A percentile compares a stretch with the other conserved stretches of the same genome.
phyloP scores from a whole-genome alignment of 2,113 vertebrate genomes.

The Bubalus kerabau region DNA sequence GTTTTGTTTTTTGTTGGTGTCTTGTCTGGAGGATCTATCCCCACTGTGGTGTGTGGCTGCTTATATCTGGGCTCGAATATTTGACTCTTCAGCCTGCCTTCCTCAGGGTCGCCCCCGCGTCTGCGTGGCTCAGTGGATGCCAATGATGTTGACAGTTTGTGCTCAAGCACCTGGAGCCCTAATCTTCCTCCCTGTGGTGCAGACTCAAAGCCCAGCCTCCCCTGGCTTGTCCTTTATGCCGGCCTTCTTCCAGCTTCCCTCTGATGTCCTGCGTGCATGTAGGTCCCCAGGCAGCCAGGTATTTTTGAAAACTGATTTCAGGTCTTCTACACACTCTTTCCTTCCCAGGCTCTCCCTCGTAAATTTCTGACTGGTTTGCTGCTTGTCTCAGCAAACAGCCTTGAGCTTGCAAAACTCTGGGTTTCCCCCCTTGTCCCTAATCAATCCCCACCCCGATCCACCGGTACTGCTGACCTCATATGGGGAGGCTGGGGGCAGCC shows the following conservation, averaged over 20 bases:
- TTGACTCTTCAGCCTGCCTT: not conserved
- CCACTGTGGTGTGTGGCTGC: too few species aligned
- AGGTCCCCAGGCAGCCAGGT: not conserved
- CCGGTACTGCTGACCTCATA: not conserved
- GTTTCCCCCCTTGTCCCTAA: not conserved
- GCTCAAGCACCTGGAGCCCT: fast-evolving
- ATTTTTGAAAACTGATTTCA: not conserved
- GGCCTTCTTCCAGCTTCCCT: not conserved
- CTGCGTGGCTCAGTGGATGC: not conserved
- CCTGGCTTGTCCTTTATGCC: not conserved
- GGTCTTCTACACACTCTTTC: not conserved
- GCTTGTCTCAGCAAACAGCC: not conserved
- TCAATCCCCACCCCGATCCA: not conserved
- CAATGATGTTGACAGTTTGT: not conserved
- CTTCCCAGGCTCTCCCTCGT: not conserved
- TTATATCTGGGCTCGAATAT: not conserved
- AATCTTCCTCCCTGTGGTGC: not conserved
- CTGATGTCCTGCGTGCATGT: fast-evolving
- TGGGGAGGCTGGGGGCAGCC: not conserved
- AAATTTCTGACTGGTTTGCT: not conserved
- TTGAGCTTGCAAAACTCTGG: not conserved
- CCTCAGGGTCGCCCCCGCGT: too few species aligned
- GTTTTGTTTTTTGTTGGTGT: not conserved
- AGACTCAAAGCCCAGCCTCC: not conserved
- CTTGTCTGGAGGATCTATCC: not conserved